phyloP scores from a whole-genome alignment of 53 echinoderm and acorn worm species.

The Luidia sarsii region DNA sequence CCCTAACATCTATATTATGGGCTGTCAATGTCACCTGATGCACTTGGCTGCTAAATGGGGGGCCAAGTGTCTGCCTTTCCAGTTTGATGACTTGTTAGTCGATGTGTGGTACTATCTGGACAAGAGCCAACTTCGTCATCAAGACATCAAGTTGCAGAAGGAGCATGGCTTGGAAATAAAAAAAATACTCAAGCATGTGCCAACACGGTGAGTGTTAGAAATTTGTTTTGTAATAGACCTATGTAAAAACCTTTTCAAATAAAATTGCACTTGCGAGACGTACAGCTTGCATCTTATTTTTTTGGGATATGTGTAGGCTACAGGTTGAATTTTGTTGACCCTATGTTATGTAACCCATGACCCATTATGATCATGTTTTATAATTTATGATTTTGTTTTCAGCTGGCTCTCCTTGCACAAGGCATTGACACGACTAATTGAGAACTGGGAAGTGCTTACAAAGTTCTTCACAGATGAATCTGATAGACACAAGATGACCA shows the following conservation, averaged over 20 bases:
- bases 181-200: conserved; percentile 52
- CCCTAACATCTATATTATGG: conserved; percentile 34
- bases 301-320: no score
- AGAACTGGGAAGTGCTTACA: conserved; percentile 32
- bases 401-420: conserved; percentile 48
- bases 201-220: no score
- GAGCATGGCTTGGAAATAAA: conserved; percentile 42
- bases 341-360: not conserved
- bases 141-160: conserved; percentile 31
- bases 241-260: no score
- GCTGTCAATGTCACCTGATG: conserved; percentile 52
- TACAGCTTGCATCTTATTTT: no score
- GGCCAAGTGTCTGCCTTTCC: conserved; percentile 4
- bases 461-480: conserved; percentile 25
- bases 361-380: not conserved
- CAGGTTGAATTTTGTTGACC: not conserved
- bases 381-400: not conserved
- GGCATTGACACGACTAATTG: conserved; percentile 35
- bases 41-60: conserved; percentile 50
- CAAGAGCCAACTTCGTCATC: conserved; percentile 49
- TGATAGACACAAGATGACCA: not conserved
- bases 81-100: no score
- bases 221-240: no score
- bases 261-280: no score
- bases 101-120: conserved; percentile 58